Evolutionary conservation across 2,113 vertebrate genomes (phyloP).

Genomic region (Oceanodroma tethys): DNA sequence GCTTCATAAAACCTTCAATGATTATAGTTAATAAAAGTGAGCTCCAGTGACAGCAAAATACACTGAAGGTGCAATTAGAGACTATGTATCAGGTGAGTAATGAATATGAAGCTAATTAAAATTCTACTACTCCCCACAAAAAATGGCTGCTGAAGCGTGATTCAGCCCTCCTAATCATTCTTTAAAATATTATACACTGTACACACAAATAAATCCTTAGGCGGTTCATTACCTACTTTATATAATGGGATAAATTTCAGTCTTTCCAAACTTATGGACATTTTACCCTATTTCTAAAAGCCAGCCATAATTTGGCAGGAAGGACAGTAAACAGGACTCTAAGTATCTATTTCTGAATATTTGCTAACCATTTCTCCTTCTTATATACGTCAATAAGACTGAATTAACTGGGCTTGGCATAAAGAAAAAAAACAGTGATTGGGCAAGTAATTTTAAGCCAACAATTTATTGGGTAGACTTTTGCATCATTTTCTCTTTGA

Average conservation of each 20-base stretch:
- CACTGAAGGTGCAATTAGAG: constrained; percentile 58
- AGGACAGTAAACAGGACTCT: neutral
- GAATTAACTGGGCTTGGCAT: neutral
- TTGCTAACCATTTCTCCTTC: neutral
- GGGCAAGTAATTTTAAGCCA: neutral
- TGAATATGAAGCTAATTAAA: constrained; percentile 71
- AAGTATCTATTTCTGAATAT: neutral
- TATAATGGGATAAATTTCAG: neutral
- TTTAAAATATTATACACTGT: constrained; percentile 46
- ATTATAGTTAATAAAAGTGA: constrained; percentile 67
- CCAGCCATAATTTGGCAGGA: neutral
- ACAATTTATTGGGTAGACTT: neutral
- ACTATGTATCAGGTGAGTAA: constrained; percentile 60
- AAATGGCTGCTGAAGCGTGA: constrained; percentile 45
- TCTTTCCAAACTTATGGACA: neutral
- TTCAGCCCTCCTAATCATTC: constrained; percentile 18
- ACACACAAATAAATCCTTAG: neutral
- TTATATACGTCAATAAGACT: neutral
- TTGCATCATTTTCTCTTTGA: neutral
- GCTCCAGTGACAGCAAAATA: constrained; percentile 64
- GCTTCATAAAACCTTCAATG: constrained; percentile 73
- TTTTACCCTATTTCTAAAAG: neutral
- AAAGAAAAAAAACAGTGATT: neutral
- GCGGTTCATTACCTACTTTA: neutral
- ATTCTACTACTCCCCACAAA: constrained; percentile 58